These are phyloP conservation scores for Cetoscarus ocellatus DNA, from an alignment of 2,797 vertebrate species.

Conservation along the genomic window DNA sequence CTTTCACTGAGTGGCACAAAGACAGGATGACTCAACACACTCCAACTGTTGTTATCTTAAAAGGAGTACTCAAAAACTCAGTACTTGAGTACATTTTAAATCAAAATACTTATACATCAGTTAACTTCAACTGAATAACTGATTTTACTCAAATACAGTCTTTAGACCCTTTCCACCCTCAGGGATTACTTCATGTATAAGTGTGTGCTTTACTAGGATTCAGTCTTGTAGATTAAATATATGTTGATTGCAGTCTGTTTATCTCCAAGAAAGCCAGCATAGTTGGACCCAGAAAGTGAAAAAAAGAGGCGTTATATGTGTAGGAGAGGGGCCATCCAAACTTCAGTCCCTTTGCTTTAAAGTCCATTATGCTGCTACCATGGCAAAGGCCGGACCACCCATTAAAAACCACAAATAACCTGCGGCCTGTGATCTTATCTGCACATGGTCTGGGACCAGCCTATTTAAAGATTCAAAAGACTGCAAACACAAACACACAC, in stretches of 20 bases:
- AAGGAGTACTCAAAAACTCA: too few relatives aligned
- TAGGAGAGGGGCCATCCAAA: not conserved
- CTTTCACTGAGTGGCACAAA: too few relatives aligned
- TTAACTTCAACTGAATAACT: too few relatives aligned
- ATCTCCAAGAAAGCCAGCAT: not conserved
- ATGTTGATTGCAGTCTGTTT: constrained; percentile 1
- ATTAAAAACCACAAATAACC: constrained; percentile 21
- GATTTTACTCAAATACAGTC: too few relatives aligned
- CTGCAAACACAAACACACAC: constrained; percentile 8
- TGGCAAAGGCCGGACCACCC: constrained; percentile 13
- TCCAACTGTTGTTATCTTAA: too few relatives aligned
- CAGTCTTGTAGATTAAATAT: constrained; percentile 15
- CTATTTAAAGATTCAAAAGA: constrained; percentile 28
- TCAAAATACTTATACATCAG: too few relatives aligned
- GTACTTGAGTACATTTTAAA: too few relatives aligned
- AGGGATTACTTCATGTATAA: too few relatives aligned
- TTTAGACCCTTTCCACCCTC: too few relatives aligned
- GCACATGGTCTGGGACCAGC: constrained; percentile 14
- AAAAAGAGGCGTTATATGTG: not conserved
- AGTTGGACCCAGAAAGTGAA: too few relatives aligned
- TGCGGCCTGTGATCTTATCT: constrained; percentile 28
- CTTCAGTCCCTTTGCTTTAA: not conserved
- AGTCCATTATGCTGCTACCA: not conserved
- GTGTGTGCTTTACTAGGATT: constrained; percentile 5
- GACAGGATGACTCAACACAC: too few relatives aligned